A percentile compares a stretch with the other conserved stretches of the same genome.
Evolutionary conservation across 2,888 invertebrate genomes (phyloP).

Genomic region (Sarcophaga variegata): DNA sequence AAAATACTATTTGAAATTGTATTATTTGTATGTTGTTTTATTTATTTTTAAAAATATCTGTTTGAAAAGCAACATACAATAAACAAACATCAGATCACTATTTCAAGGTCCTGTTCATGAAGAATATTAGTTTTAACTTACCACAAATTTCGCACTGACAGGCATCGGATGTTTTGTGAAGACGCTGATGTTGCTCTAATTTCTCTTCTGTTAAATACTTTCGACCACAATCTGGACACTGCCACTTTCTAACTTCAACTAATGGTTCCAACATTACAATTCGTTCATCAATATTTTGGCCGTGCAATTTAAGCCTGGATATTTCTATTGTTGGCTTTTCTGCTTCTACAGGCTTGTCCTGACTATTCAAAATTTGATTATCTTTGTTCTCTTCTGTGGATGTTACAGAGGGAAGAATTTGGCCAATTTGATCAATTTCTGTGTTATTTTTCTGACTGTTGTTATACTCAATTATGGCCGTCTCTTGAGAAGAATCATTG

Average conservation of each 20-base stretch:
- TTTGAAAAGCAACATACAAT: no score
- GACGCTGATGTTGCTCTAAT: constrained; percentile 64
- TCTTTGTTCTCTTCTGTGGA: no score
- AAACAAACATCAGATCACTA: no score
- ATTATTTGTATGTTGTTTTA: no score
- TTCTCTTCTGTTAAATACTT: constrained; percentile 66
- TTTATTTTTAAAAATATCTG: no score
- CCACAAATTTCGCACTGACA: constrained; percentile 58
- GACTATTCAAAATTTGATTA: no score
- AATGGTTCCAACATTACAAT: constrained; percentile 22
- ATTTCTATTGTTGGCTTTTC: constrained; percentile 32
- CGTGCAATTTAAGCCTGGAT: constrained; percentile 29
- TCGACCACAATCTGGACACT: constrained; percentile 69
- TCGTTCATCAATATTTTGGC: neutral
- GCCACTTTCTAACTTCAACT: constrained; percentile 41
- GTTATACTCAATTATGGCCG: neutral
- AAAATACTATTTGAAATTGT: no score
- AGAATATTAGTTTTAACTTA: constrained; percentile 23
- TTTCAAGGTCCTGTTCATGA: no score
- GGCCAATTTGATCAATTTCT: neutral
- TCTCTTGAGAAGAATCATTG: neutral
- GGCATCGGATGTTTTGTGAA: constrained; percentile 56
- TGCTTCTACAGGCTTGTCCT: neutral
- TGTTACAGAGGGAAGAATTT: neutral
- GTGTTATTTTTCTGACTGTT: neutral